phyloP scores from a whole-genome alignment of 2,113 vertebrate genomes.

The Stercorarius parasiticus region DNA sequence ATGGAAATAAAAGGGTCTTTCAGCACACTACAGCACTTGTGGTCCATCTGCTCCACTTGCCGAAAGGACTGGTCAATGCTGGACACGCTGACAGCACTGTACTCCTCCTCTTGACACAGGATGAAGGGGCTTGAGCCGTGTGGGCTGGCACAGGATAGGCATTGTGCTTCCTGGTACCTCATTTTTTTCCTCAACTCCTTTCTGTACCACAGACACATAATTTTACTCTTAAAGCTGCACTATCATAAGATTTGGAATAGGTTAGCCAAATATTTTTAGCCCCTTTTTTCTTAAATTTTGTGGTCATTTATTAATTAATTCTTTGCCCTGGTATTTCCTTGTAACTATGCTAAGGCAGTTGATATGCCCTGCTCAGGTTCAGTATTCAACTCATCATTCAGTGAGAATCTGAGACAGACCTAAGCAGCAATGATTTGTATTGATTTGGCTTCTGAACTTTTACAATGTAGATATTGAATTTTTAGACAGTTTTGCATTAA shows the following conservation, averaged over 20 bases:
- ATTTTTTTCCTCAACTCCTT: neutral
- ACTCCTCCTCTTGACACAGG: neutral
- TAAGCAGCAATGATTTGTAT: neutral
- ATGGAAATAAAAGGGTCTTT: neutral
- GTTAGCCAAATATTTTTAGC: neutral
- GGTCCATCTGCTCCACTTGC: neutral
- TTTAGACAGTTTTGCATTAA: slow-evolving; percentile 8
- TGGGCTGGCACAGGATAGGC: neutral
- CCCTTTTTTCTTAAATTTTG: neutral
- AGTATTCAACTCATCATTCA: neutral
- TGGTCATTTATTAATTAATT: neutral
- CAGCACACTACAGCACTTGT: neutral
- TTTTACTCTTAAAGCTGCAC: neutral
- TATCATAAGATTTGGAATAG: neutral
- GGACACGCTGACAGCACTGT: neutral
- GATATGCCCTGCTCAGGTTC: neutral
- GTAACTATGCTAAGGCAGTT: neutral
- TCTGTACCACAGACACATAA: neutral
- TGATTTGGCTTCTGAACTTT: neutral
- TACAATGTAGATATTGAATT: slow-evolving; percentile 4
- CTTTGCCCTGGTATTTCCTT: neutral
- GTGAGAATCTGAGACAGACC: neutral
- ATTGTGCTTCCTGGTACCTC: neutral
- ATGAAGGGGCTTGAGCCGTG: neutral
- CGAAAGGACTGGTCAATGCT: neutral